These are phyloP conservation scores for Pteria penguin DNA, from an alignment of 2,888 invertebrate species.

Conservation along the genomic window DNA sequence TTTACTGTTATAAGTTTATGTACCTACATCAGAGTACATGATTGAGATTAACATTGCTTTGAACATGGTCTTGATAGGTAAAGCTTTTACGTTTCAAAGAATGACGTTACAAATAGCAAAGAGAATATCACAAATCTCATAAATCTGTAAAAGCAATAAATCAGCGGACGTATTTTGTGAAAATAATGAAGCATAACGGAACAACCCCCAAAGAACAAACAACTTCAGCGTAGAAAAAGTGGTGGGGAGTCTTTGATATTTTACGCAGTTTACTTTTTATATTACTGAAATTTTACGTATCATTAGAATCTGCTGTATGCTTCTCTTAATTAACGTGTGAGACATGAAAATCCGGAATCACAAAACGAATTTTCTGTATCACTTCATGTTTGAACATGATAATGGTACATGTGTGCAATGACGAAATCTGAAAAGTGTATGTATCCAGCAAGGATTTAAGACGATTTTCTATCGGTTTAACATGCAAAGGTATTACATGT, in stretches of 20 bases:
- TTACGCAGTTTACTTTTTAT: slow-evolving; percentile 21
- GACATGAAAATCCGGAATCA: no score
- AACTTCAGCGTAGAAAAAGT: background rate
- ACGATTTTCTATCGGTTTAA: no score
- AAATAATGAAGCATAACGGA: slow-evolving; percentile 3
- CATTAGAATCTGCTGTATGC: slow-evolving; percentile 15
- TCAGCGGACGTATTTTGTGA: slow-evolving; percentile 10
- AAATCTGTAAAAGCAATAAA: slow-evolving; percentile 19
- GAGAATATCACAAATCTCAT: background rate
- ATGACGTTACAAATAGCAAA: background rate
- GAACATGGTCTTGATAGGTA: background rate
- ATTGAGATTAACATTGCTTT: no score
- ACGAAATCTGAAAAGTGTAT: no score
- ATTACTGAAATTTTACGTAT: slow-evolving; percentile 17
- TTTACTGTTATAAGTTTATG: no score
- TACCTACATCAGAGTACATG: no score
- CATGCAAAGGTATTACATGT: no score
- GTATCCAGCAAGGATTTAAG: no score
- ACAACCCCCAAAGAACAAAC: slow-evolving; percentile 15
- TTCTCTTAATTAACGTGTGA: slow-evolving; percentile 20
- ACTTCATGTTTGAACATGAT: no score
- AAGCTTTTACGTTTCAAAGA: no score
- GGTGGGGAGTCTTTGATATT: slow-evolving; percentile 25
- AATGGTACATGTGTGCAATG: no score
- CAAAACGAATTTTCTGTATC: no score